Base-by-base conservation (phyloP, 1,140 invertebrate species). In the Sinonovacula constricta region DNA sequence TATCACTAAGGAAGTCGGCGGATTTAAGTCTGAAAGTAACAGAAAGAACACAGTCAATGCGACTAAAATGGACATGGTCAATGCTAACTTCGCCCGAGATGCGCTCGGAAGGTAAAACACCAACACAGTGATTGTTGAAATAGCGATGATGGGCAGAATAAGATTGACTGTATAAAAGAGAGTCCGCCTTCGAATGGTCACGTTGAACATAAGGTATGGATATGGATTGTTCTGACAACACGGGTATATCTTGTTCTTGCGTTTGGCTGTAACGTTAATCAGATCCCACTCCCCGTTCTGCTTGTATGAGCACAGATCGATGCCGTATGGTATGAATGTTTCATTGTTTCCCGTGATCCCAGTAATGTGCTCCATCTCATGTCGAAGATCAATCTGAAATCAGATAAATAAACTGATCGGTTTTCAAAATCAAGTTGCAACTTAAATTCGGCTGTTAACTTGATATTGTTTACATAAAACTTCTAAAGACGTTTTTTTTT, bases 1-100 rank as follows among this genome's bases (percentile, higher is more conserved):
- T 57, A 99, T 97, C 34, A 99, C 98, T 78, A 99, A 92, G 22
- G 97, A 99, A 31, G 98, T 99, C 5, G 98, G 98, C 15, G 98
- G 98, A 87, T 99, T 99, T 84, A 99, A 98, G 92, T 98, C 97
- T 67, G 98, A 97, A 60, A 99, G 95, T 90, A 99, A 93, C 30
- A 99, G 93, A 93, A 99, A 99, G 94, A 99, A 99, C 93, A 99
- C 98, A 92, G 98, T 98, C 85, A 99, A 95, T 91, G 97, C 99
- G 92, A 99, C 97, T 82, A 99, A 94, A 92, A 99, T 99, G 39
- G 98, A 99, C 90, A 99, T 99, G 72, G 97, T 99, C 76, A 99
- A 93, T 56, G 98, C 98, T 83, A 99, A 97, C 99, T 99, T 99
- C 93, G 99, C 98, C 72, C 97, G 98, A 89, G 96, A 97, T 92